phyloP scores from a whole-genome alignment of 1,140 invertebrate species.

The Drosophila rhopaloa region DNA sequence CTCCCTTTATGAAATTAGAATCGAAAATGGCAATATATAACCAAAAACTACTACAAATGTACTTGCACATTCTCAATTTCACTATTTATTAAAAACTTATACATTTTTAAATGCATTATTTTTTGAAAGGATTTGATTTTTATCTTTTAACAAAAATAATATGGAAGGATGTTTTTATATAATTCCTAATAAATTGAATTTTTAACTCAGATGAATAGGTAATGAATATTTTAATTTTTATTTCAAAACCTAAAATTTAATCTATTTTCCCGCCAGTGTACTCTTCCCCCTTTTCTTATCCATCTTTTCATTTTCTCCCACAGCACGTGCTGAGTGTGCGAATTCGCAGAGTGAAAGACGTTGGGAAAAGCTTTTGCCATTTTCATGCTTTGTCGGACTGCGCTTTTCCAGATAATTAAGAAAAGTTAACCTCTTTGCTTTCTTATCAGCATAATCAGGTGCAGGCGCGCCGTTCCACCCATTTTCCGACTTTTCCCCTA shows the following conservation, averaged over 20 bases:
- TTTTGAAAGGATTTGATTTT: too few relatives aligned
- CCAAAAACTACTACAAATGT: too few relatives aligned
- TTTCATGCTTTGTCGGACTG: slow-evolving; percentile 40
- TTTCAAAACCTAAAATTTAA: background rate
- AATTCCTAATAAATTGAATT: too few relatives aligned
- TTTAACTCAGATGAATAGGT: too few relatives aligned
- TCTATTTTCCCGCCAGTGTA: slow-evolving; percentile 7
- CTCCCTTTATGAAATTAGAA: too few relatives aligned
- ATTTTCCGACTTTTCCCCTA: slow-evolving; percentile 7
- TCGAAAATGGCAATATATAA: too few relatives aligned
- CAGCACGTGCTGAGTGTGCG: slow-evolving; percentile 49
- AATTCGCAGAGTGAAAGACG: slow-evolving; percentile 24
- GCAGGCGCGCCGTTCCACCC: slow-evolving; percentile 34
- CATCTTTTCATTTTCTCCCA: background rate
- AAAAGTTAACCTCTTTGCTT: slow-evolving; percentile 81
- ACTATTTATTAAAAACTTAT: too few relatives aligned
- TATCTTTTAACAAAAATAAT: too few relatives aligned
- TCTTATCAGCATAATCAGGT: slow-evolving; percentile 80
- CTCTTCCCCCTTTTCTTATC: background rate
- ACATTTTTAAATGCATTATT: too few relatives aligned
- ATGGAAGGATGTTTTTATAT: too few relatives aligned
- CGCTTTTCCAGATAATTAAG: slow-evolving; percentile 81
- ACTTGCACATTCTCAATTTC: too few relatives aligned
- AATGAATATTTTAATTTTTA: background rate
- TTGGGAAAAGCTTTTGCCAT: slow-evolving; percentile 21